These are phyloP conservation scores for Archegozetes longisetosus DNA, from an alignment of 1,140 invertebrate species.

Conservation along the genomic window DNA sequence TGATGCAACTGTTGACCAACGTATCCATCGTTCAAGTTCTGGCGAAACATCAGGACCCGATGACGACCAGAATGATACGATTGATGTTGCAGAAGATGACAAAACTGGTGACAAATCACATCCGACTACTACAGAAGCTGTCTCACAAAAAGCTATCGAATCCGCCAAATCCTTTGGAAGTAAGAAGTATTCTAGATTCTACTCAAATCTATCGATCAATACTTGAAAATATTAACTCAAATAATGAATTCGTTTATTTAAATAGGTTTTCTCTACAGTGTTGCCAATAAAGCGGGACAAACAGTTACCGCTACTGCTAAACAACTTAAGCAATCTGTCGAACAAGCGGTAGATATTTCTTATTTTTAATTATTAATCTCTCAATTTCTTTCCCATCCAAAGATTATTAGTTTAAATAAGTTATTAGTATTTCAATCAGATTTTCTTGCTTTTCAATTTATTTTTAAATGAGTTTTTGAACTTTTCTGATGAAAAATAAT, in stretches of 20 bases:
- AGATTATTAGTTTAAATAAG: background rate
- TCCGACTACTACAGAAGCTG: conserved; percentile 30
- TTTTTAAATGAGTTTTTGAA: too few relatives aligned
- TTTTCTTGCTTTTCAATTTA: too few relatives aligned
- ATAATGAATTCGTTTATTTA: background rate
- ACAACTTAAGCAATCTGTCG: conserved; percentile 86
- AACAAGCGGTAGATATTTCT: conserved; percentile 67
- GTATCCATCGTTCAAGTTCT: background rate
- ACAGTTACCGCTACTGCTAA: conserved; percentile 56
- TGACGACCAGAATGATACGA: background rate
- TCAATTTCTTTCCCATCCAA: background rate
- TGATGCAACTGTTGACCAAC: background rate
- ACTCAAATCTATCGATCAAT: background rate
- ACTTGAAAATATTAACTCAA: background rate
- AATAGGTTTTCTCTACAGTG: conserved; percentile 57
- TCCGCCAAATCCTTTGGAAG: conserved; percentile 72
- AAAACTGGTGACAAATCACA: background rate
- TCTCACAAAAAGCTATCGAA: conserved; percentile 75
- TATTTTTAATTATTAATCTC: conserved; percentile 8
- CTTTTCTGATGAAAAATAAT: too few relatives aligned
- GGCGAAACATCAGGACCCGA: conserved; percentile 1
- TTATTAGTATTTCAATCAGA: too few relatives aligned
- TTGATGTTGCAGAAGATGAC: background rate
- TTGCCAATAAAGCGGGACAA: conserved; percentile 71
- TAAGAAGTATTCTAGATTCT: conserved; percentile 22